phyloP scores from a whole-genome alignment of 2,888 invertebrate genomes.

The Cloeon dipterum region DNA sequence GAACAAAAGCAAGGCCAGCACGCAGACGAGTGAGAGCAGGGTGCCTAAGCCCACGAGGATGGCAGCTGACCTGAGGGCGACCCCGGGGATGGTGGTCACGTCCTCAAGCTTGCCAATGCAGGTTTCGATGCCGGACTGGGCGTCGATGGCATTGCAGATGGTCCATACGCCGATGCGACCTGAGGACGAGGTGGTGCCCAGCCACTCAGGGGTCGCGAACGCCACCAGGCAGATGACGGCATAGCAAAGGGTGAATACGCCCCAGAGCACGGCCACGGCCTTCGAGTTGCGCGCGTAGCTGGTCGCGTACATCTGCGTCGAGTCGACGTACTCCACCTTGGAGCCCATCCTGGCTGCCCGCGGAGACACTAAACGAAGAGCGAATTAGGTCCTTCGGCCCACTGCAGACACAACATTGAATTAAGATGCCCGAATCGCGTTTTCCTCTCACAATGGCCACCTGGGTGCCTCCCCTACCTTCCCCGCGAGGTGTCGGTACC shows the following conservation, averaged over 20 bases:
- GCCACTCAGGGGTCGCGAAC: conserved; percentile 87
- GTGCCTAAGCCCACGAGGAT: conserved; percentile 74
- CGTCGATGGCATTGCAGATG: conserved; percentile 33
- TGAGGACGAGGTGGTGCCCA: conserved; percentile 45
- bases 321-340: conserved; percentile 81
- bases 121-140: conserved; percentile 51
- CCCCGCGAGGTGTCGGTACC: too few species aligned
- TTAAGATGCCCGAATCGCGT: too few species aligned
- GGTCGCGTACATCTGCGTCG: conserved; percentile 72
- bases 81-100: conserved; percentile 56
- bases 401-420: too few species aligned
- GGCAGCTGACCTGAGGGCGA: conserved; percentile 67
- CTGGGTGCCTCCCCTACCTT: too few species aligned
- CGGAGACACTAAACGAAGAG: too few species aligned
- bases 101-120: conserved; percentile 70
- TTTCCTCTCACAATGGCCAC: too few species aligned
- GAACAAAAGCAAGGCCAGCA: conserved; percentile 62
- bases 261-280: conserved; percentile 94
- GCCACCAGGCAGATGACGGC: conserved; percentile 87
- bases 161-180: conserved; percentile 88
- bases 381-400: too few species aligned
- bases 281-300: conserved; percentile 80
- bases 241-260: conserved; percentile 90
- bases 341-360: conserved; percentile 51
- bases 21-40: conserved; percentile 60